phyloP scores from a whole-genome alignment of 2,113 vertebrate genomes.

The Sinocyclocheilus anshuiensis region DNA sequence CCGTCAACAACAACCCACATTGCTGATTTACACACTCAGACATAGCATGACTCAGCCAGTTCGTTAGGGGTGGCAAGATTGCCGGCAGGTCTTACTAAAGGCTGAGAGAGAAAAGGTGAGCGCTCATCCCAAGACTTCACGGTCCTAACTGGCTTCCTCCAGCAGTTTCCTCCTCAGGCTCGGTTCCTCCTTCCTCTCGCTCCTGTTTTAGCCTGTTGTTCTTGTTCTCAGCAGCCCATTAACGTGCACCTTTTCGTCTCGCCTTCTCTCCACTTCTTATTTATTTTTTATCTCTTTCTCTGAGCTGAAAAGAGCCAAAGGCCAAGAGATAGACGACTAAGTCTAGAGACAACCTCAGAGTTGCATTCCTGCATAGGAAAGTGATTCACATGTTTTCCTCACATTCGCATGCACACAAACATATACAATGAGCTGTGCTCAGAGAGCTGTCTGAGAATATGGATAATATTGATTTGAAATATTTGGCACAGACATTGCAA shows the following conservation, averaged over 20 bases:
- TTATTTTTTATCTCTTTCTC: background rate
- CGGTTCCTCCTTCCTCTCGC: background rate
- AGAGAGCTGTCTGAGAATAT: background rate
- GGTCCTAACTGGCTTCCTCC: background rate
- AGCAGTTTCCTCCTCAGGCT: constrained; percentile 8
- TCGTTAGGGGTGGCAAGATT: constrained; percentile 22
- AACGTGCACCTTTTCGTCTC: background rate
- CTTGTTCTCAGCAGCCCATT: constrained; percentile 30
- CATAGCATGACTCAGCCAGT: constrained; percentile 29
- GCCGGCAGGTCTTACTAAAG: constrained; percentile 6
- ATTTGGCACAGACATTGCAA: background rate
- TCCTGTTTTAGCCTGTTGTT: constrained; percentile 35
- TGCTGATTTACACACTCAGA: constrained; percentile 21
- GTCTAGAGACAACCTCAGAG: background rate
- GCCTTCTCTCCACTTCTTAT: background rate
- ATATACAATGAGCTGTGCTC: background rate
- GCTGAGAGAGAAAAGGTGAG: constrained; percentile 18
- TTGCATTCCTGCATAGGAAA: background rate
- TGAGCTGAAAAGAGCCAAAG: background rate
- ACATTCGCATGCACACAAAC: background rate
- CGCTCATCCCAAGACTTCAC: background rate
- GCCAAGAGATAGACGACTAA: background rate
- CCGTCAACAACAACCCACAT: constrained; percentile 30
- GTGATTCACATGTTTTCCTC: background rate
- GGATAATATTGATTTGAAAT: background rate